A percentile compares a stretch with the other conserved stretches of the same genome.
Evolutionary conservation across 1,140 invertebrate species (phyloP).

Genomic region (Heliconius hewitsoni): DNA sequence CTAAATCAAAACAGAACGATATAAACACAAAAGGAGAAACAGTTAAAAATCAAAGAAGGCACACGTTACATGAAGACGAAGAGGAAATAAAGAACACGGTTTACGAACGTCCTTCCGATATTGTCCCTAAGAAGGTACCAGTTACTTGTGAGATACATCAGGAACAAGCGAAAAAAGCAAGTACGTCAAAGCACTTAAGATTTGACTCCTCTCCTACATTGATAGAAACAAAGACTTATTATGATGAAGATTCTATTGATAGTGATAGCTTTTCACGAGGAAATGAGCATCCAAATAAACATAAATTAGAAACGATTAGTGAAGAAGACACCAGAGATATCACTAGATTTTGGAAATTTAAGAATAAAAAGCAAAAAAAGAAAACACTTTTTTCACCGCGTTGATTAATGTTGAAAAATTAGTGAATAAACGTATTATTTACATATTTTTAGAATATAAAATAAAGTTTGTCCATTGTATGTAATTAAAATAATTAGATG

Average conservation of each 20-base stretch:
- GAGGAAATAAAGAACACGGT: slow-evolving; percentile 53
- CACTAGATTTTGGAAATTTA: slow-evolving; percentile 51
- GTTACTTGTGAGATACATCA: slow-evolving; percentile 26
- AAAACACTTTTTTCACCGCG: slow-evolving; percentile 31
- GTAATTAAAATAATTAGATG: too few species aligned
- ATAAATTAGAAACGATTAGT: slow-evolving; percentile 27
- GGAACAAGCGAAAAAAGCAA: slow-evolving; percentile 25
- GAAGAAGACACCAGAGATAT: slow-evolving; percentile 45
- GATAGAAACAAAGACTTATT: slow-evolving; percentile 42
- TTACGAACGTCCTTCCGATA: slow-evolving; percentile 41
- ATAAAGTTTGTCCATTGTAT: too few species aligned
- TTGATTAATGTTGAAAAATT: background rate
- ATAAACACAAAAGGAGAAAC: background rate
- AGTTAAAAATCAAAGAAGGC: slow-evolving; percentile 10
- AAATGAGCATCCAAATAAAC: background rate
- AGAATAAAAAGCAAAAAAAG: slow-evolving; percentile 49
- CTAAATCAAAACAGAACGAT: slow-evolving; percentile 21
- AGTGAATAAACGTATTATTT: background rate
- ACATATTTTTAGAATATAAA: background rate
- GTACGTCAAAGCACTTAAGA: slow-evolving; percentile 50
- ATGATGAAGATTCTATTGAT: slow-evolving; percentile 19
- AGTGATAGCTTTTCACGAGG: background rate
- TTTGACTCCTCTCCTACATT: slow-evolving; percentile 56
- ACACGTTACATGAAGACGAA: slow-evolving; percentile 44
- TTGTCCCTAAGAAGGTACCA: slow-evolving; percentile 7